Evolutionary conservation across 2,113 vertebrate species (phyloP).

Genomic region (Trinectes maculatus): DNA sequence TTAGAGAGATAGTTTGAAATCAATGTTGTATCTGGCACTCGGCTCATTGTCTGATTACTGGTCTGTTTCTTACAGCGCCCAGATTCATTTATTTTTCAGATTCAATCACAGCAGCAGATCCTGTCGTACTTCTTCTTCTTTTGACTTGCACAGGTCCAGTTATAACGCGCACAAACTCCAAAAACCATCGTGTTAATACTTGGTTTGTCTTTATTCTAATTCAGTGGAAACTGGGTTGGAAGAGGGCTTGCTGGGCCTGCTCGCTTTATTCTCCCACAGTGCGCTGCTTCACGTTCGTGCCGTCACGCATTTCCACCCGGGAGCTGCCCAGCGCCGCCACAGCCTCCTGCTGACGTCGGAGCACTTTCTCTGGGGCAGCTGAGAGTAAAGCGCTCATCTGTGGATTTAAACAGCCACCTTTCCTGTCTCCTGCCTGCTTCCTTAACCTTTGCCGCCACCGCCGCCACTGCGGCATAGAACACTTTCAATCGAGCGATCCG

Average conservation of each 20-base stretch:
- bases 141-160: conserved; percentile 13
- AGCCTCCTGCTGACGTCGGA: conserved; percentile 5
- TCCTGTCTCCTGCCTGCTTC: conserved; percentile 9
- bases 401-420: conserved; percentile 25
- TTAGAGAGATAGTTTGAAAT: conserved; percentile 73
- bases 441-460: conserved; percentile 6
- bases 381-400: conserved; percentile 34
- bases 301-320: conserved; percentile 33
- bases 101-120: conserved; percentile 25
- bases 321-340: conserved; percentile 18
- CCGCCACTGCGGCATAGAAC: neutral
- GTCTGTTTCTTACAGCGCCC: conserved; percentile 67
- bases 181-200: conserved; percentile 9
- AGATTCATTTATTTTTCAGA: conserved; percentile 53
- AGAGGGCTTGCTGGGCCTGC: conserved; percentile 4
- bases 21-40: conserved; percentile 63
- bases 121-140: conserved; percentile 2
- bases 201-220: neutral
- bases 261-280: neutral
- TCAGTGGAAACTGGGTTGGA: too few relatives aligned
- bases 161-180: conserved; percentile 5
- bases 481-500: neutral
- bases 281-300: conserved; percentile 9
- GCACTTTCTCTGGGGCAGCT: conserved; percentile 18
- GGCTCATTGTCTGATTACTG: conserved; percentile 70